Evolutionary conservation across 1,140 invertebrate species (phyloP), one percentile per base, ranked within the genome.

Genomic region (Saccostrea cuccullata): DNA sequence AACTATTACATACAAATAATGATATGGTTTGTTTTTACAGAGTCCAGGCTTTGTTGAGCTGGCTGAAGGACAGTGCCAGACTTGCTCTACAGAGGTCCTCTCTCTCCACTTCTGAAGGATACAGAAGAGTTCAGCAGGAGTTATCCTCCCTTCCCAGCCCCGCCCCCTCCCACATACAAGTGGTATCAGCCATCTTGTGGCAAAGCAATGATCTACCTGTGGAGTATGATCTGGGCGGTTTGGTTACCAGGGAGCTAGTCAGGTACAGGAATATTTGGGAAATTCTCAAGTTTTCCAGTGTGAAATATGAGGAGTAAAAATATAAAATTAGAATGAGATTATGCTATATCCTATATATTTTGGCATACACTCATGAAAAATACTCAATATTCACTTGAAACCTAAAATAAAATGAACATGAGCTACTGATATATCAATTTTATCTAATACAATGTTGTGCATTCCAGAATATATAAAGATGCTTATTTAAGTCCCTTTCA

Each of bases 131-230:
- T 91, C 90, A 95, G 94, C 90, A 82, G 58, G 83, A 89, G 17
- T 86, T 73, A 13, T 73, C 84, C 20, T 90, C 90, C 12, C 84
- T 94, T 40, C 89, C 92, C 15, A 91, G 92, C 77, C 93, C 94
- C 12, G 91, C 95, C 15, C 91, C 93, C 47, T 94, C 95, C 58
- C 95, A 97, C 90, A 95, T 97, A 70, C 96, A 97, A 87, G 97
- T 97, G 89, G 96, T 97, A 83, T 96, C 97, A 23, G 97, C 97
- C 56, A 97, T 98, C 26, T 95, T 98, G 88, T 98, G 98, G 98
- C 96, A 96, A 86, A 96, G 97, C 36, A 96, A 97, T 92, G 96
- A 96, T 87, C 95, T 95, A 82, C 95, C 92, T 95, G 91, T 95
- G 91, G 94, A 95, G 36, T 96, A 97, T 36, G 88, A 92, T 73